These are phyloP conservation scores for Lepetodrilus schrolli DNA, from an alignment of 2,888 invertebrate genomes.

Conservation along the genomic window DNA sequence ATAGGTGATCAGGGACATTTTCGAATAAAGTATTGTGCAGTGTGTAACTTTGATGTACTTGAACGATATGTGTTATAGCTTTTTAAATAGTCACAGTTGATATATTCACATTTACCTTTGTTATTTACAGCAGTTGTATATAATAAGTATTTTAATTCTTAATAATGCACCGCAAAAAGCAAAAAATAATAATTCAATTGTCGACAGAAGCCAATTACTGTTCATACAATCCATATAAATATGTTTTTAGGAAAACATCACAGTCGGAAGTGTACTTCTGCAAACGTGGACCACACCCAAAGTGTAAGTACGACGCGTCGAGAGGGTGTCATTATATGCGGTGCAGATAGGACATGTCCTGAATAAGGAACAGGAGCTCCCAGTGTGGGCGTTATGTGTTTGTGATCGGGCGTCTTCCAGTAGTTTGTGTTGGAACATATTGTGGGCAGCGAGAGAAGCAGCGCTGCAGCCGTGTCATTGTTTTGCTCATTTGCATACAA, in stretches of 20 bases:
- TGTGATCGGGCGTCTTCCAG: not conserved
- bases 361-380: not conserved
- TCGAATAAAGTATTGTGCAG: too few relatives aligned
- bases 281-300: slow-evolving; percentile 16
- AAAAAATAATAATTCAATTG: not conserved
- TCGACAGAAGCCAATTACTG: not conserved
- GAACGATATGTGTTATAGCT: too few relatives aligned
- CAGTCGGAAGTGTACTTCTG: not conserved
- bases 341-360: not conserved
- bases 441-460: not conserved
- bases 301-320: not conserved
- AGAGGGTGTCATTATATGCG: not conserved
- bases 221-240: not conserved
- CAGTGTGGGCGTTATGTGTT: not conserved
- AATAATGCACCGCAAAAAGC: not conserved
- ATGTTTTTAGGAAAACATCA: not conserved
- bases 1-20: too few relatives aligned
- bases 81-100: too few relatives aligned
- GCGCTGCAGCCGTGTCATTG: not conserved
- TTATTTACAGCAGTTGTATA: not conserved
- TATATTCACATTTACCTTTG: not conserved
- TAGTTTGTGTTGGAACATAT: not conserved
- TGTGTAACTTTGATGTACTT: too few relatives aligned
- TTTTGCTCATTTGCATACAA: slow-evolving; percentile 28
- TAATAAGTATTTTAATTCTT: not conserved